These are phyloP conservation scores for Limanda limanda DNA, from an alignment of 2,113 vertebrate species.

Conservation along the genomic window DNA sequence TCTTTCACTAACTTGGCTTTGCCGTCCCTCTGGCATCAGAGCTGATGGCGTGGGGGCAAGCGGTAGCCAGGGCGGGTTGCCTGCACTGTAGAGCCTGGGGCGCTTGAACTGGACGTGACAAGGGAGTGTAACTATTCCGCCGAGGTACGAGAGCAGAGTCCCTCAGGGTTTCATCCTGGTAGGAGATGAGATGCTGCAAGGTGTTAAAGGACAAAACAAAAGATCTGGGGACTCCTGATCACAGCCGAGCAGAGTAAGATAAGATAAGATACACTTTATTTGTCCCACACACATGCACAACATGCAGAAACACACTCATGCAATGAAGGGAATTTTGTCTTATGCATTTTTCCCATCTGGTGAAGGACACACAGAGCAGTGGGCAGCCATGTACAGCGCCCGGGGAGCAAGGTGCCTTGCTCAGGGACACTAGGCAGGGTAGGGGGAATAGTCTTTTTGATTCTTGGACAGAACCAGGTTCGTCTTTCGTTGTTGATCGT, in stretches of 20 bases:
- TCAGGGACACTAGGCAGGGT: too few relatives aligned
- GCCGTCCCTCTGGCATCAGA: slow-evolving; percentile 86
- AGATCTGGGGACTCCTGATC: slow-evolving; percentile 2
- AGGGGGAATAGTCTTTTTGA: too few relatives aligned
- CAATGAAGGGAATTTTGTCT: too few relatives aligned
- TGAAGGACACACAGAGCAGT: too few relatives aligned
- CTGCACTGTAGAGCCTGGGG: slow-evolving; percentile 92
- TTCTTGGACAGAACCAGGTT: too few relatives aligned
- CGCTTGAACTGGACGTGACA: slow-evolving; percentile 91
- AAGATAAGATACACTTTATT: too few relatives aligned
- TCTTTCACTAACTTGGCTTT: slow-evolving; percentile 88
- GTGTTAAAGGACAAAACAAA: slow-evolving; percentile 55
- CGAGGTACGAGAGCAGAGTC: slow-evolving; percentile 87
- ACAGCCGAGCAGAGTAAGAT: slow-evolving; percentile 16
- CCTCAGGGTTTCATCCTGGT: slow-evolving; percentile 84
- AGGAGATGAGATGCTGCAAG: slow-evolving; percentile 79
- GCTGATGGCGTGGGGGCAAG: slow-evolving; percentile 82
- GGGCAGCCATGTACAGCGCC: too few relatives aligned
- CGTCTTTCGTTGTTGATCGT: too few relatives aligned
- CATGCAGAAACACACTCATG: too few relatives aligned
- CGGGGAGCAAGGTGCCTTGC: too few relatives aligned
- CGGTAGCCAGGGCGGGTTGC: slow-evolving; percentile 89
- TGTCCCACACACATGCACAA: too few relatives aligned
- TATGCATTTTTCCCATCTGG: too few relatives aligned
- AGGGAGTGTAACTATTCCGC: slow-evolving; percentile 95